Conservation (phyloP, 2,797 vertebrate species). For the Rachycentron canadum region DNA sequence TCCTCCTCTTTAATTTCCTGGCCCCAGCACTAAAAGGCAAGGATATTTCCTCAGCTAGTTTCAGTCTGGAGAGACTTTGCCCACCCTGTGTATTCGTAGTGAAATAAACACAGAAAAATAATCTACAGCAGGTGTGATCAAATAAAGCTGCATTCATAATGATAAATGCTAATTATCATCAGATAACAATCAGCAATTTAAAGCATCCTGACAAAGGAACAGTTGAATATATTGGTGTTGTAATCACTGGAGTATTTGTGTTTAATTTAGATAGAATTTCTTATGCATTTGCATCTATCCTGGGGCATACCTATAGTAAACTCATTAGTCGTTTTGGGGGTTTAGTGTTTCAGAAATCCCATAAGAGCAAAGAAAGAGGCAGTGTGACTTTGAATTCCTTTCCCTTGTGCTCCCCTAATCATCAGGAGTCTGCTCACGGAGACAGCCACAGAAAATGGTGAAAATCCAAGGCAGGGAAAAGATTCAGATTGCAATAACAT, state of each 20-base stretch:
- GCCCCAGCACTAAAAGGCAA: constrained; percentile 23
- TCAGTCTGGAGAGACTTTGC: background rate
- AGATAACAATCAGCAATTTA: background rate
- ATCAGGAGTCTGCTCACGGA: constrained; percentile 59
- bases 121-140: constrained; percentile 2
- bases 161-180: constrained; percentile 1
- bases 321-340: constrained; percentile 28
- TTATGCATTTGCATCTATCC: constrained; percentile 14
- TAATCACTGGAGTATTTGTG: background rate
- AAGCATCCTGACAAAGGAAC: background rate
- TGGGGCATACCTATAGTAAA: constrained; percentile 14
- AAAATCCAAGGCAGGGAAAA: constrained; percentile 48
- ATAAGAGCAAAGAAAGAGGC: constrained; percentile 31
- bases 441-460: constrained; percentile 43
- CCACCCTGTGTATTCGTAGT: background rate
- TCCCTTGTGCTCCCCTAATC: constrained; percentile 27
- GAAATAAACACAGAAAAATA: constrained; percentile 17
- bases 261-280: constrained; percentile 26
- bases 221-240: constrained; percentile 3
- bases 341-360: constrained; percentile 25
- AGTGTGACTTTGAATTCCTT: constrained; percentile 51
- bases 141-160: background rate
- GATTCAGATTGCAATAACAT: constrained; percentile 69
- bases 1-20: constrained; percentile 53
- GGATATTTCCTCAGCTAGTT: constrained; percentile 13